These are phyloP conservation scores for Esox niger DNA, from an alignment of 2,113 vertebrate species.

Conservation along the genomic window DNA sequence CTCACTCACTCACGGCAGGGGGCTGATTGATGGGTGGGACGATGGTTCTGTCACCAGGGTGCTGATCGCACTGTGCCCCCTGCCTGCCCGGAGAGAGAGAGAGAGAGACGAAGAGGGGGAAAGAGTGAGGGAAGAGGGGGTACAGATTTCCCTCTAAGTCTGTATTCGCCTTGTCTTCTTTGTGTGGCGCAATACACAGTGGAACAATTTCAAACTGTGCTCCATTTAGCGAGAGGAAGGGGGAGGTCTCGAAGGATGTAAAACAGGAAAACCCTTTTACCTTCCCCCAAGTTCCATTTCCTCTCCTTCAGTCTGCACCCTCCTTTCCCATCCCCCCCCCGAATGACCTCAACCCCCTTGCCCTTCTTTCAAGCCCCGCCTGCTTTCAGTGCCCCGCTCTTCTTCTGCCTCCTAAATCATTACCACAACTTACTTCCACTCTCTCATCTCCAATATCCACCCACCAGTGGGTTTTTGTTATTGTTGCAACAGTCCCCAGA, in stretches of 20 bases:
- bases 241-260: slow-evolving; percentile 31
- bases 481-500: neutral
- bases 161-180: neutral
- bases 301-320: neutral
- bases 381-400: slow-evolving; percentile 59
- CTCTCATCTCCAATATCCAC: slow-evolving; percentile 41
- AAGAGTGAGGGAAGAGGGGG: slow-evolving; percentile 22
- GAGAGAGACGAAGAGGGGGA: slow-evolving; percentile 20
- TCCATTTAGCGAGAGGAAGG: neutral
- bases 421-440: slow-evolving; percentile 45
- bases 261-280: no score
- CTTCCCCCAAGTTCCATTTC: slow-evolving; percentile 14
- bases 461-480: slow-evolving; percentile 15
- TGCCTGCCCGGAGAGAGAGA: slow-evolving; percentile 48
- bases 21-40: slow-evolving; percentile 72
- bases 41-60: slow-evolving; percentile 67
- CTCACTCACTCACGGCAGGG: slow-evolving; percentile 38
- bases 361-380: neutral
- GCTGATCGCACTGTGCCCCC: slow-evolving; percentile 50
- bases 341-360: neutral
- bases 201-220: no score
- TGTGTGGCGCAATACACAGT: neutral
- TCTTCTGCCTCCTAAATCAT: slow-evolving; percentile 39
- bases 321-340: neutral
- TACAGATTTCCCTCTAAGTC: slow-evolving; percentile 23